A percentile compares a stretch with the other conserved stretches of the same genome.
These are phyloP conservation scores for Dermatemys mawii DNA, from an alignment of 2,113 vertebrate species.

Conservation along the genomic window DNA sequence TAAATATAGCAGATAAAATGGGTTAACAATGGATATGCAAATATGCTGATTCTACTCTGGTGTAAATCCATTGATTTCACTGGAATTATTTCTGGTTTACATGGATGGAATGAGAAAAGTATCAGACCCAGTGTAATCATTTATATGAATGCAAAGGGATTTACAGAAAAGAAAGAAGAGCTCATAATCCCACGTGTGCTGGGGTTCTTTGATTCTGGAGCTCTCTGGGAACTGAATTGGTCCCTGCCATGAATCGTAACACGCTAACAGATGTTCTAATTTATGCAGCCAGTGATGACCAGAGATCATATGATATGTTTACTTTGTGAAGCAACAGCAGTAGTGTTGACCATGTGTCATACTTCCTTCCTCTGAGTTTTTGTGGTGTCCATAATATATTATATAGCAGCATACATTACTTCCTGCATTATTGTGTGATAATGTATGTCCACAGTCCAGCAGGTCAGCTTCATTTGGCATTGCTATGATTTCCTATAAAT, in stretches of 20 bases:
- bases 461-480: slow-evolving; percentile 56
- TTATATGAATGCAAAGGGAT: not conserved
- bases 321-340: not conserved
- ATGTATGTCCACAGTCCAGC: slow-evolving; percentile 22
- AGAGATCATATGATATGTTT: not conserved
- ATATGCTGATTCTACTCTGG: not conserved
- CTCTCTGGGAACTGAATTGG: not conserved
- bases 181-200: not conserved
- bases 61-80: slow-evolving; percentile 11
- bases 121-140: not conserved
- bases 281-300: rapidly evolving
- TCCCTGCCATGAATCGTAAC: not conserved
- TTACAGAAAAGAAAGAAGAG: not conserved
- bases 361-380: slow-evolving; percentile 2
- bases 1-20: not conserved
- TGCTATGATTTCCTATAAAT: slow-evolving; percentile 63
- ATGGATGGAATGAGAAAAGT: not conserved
- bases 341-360: not conserved
- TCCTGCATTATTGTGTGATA: slow-evolving; percentile 37
- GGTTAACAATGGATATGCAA: slow-evolving; percentile 24
- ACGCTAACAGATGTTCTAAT: not conserved
- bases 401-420: not conserved
- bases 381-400: not conserved
- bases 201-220: not conserved
- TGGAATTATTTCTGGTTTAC: not conserved